These are phyloP conservation scores for Amphiura filiformis DNA, from an alignment of 35 echinoderm and acorn worm species.

Conservation along the genomic window DNA sequence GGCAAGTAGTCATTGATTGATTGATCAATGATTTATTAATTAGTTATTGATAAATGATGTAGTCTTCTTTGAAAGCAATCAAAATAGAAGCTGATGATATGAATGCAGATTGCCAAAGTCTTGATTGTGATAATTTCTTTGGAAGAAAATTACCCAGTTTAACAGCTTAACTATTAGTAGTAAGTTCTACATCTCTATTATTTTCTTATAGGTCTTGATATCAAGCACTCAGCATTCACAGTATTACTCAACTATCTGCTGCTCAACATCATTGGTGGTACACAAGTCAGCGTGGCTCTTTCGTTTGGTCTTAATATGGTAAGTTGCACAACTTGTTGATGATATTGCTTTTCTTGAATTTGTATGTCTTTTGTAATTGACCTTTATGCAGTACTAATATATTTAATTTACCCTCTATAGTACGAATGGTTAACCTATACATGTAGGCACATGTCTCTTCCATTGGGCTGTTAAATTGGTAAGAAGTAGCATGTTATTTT, in stretches of 20 bases:
- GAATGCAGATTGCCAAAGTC: neutral
- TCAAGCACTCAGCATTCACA: slow-evolving; percentile 46
- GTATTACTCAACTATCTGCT: slow-evolving; percentile 65
- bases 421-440: neutral
- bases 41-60: no score
- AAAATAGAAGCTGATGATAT: neutral
- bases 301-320: slow-evolving; percentile 89
- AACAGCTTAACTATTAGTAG: neutral
- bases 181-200: neutral
- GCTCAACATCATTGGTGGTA: slow-evolving; percentile 56
- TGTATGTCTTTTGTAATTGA: neutral
- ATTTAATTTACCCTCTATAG: no score
- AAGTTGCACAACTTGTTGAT: no score
- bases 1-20: no score
- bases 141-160: neutral
- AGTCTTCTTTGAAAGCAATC: neutral
- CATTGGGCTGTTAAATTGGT: no score
- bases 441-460: no score
- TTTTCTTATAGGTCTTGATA: slow-evolving; percentile 48
- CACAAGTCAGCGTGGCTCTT: slow-evolving; percentile 42
- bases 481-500: no score
- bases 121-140: neutral
- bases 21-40: no score
- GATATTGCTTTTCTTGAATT: neutral
- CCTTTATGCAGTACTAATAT: neutral